phyloP scores from a whole-genome alignment of 1,140 invertebrate genomes.

The Ericerus pela region DNA sequence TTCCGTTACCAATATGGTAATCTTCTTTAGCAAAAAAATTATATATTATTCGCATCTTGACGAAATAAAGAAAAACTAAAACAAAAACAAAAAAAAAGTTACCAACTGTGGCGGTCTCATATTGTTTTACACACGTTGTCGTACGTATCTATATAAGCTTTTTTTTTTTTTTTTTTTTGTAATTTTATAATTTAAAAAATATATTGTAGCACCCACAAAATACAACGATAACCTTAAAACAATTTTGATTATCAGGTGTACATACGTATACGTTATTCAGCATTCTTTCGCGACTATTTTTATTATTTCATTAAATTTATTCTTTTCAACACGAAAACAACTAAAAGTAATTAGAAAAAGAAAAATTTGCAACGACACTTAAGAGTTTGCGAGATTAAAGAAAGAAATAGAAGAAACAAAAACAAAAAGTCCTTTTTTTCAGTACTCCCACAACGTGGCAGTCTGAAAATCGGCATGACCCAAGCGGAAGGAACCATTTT shows the following conservation, averaged over 20 bases:
- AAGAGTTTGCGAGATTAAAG: neutral
- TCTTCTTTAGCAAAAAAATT: too few relatives aligned
- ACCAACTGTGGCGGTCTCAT: too few relatives aligned
- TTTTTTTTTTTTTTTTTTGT: too few relatives aligned
- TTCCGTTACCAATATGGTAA: too few relatives aligned
- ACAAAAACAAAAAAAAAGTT: too few relatives aligned
- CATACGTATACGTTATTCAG: neutral
- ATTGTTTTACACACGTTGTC: too few relatives aligned
- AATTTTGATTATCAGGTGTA: slow-evolving; percentile 3
- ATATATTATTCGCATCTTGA: too few relatives aligned
- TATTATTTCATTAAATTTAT: neutral
- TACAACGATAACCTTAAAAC: neutral
- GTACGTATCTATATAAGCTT: too few relatives aligned
- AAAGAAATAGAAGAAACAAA: neutral
- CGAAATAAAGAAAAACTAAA: too few relatives aligned
- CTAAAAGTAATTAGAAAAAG: neutral
- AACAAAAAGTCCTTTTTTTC: slow-evolving; percentile 29
- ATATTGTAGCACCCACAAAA: slow-evolving; percentile 1
- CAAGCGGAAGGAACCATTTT: slow-evolving; percentile 83
- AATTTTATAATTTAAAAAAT: too few relatives aligned
- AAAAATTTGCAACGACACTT: neutral
- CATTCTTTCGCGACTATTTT: neutral
- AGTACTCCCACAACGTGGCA: slow-evolving; percentile 90
- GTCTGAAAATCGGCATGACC: slow-evolving; percentile 58
- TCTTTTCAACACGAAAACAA: neutral